phyloP scores from a whole-genome alignment of 2,797 vertebrate genomes.

The Gallinago solitaria region DNA sequence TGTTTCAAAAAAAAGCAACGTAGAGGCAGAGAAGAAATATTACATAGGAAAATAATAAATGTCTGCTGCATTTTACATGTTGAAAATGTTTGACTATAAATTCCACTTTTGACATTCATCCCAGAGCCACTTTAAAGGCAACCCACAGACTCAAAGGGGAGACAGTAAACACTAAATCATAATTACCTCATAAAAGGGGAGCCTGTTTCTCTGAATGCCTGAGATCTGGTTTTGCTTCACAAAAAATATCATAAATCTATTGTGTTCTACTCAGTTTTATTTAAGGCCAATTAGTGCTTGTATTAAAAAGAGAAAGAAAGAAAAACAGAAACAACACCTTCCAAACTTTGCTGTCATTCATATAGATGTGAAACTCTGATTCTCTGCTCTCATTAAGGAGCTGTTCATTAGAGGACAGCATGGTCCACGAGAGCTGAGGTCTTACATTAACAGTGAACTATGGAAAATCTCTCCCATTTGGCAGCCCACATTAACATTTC shows the following conservation, averaged over 20 bases:
- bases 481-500: slow-evolving; percentile 64
- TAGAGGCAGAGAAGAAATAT: slow-evolving; percentile 55
- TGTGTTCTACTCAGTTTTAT: slow-evolving; percentile 66
- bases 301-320: slow-evolving; percentile 68
- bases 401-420: slow-evolving; percentile 66
- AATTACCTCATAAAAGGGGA: slow-evolving; percentile 73
- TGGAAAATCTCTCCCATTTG: slow-evolving; percentile 65
- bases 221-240: slow-evolving; percentile 61
- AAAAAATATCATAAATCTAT: slow-evolving; percentile 75
- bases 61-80: slow-evolving; percentile 50
- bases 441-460: slow-evolving; percentile 62
- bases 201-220: slow-evolving; percentile 66
- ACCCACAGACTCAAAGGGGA: slow-evolving; percentile 68
- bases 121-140: slow-evolving; percentile 70
- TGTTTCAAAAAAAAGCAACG: background rate
- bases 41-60: slow-evolving; percentile 60
- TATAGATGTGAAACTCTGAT: slow-evolving; percentile 7
- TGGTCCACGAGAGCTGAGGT: slow-evolving; percentile 33
- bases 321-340: slow-evolving; percentile 53
- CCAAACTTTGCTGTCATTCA: slow-evolving; percentile 37
- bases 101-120: slow-evolving; percentile 70
- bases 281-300: slow-evolving; percentile 76
- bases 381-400: slow-evolving; percentile 54
- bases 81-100: slow-evolving; percentile 71
- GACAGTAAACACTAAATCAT: slow-evolving; percentile 76